Evolutionary conservation across 2,113 vertebrate genomes (phyloP).

Genomic region (Peromyscus leucopus): DNA sequence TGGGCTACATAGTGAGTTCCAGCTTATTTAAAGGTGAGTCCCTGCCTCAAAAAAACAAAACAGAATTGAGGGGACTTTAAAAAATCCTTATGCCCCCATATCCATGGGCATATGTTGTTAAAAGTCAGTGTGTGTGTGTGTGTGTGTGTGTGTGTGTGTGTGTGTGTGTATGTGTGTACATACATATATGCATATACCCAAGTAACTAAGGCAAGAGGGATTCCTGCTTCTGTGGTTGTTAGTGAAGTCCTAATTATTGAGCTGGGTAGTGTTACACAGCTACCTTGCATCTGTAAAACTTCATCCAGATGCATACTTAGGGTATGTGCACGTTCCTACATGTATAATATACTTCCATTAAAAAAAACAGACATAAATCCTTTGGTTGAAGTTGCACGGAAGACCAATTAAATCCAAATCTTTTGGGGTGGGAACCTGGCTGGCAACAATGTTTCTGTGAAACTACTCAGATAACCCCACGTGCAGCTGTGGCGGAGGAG

Average conservation of each 20-base stretch:
- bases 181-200: background rate
- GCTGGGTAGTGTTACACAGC: background rate
- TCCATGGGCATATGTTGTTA: background rate
- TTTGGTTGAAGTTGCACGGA: constrained; percentile 19
- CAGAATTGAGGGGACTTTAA: background rate
- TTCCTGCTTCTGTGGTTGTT: background rate
- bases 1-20: background rate
- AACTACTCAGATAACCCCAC: background rate
- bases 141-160: background rate
- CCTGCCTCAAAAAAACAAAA: background rate
- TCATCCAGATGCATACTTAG: background rate
- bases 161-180: background rate
- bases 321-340: constrained; percentile 38
- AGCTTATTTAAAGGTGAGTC: background rate
- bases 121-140: background rate
- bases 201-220: background rate
- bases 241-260: background rate
- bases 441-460: background rate
- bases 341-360: constrained; percentile 18
- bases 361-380: constrained; percentile 49
- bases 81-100: background rate
- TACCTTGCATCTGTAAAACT: background rate
- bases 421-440: background rate
- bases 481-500: background rate
- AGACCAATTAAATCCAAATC: constrained; percentile 64